Percentiles rank a stretch among this genome's conserved stretches.
These are phyloP conservation scores for Virgularia gustaviana DNA, from an alignment of 92 coral and sea anemone species.

Conservation along the genomic window DNA sequence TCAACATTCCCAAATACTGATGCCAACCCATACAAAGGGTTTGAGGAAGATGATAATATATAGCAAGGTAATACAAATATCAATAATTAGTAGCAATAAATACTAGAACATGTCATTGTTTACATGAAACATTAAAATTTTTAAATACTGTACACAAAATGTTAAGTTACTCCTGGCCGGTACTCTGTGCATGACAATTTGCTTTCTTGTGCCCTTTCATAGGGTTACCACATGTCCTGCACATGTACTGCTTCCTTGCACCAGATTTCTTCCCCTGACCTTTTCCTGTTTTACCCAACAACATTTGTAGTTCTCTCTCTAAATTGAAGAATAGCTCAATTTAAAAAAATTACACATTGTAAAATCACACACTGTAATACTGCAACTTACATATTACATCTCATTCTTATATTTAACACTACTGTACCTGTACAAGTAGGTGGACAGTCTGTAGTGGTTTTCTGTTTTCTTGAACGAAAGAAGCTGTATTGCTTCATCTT, in stretches of 20 bases:
- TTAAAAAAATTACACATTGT: no score
- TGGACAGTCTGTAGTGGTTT: constrained; percentile 42
- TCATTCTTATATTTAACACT: neutral
- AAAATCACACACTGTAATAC: neutral
- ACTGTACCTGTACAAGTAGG: constrained; percentile 58
- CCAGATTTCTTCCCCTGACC: neutral
- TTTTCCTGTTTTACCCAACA: neutral
- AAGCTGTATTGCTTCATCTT: constrained; percentile 38
- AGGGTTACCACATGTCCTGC: neutral
- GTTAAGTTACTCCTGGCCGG: no score
- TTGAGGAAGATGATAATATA: constrained; percentile 6
- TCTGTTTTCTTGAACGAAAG: constrained; percentile 31
- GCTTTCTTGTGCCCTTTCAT: constrained; percentile 9
- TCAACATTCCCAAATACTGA: constrained; percentile 4
- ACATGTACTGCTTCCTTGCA: neutral
- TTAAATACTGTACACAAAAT: no score
- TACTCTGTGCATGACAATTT: no score
- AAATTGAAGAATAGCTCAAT: no score
- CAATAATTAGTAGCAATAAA: no score
- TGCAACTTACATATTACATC: neutral
- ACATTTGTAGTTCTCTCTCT: neutral
- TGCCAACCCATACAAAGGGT: neutral
- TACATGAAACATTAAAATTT: no score
- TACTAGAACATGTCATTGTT: no score
- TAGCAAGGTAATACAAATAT: no score